These are phyloP conservation scores for Leucania comma DNA, from an alignment of 2,888 invertebrate species.

Conservation along the genomic window DNA sequence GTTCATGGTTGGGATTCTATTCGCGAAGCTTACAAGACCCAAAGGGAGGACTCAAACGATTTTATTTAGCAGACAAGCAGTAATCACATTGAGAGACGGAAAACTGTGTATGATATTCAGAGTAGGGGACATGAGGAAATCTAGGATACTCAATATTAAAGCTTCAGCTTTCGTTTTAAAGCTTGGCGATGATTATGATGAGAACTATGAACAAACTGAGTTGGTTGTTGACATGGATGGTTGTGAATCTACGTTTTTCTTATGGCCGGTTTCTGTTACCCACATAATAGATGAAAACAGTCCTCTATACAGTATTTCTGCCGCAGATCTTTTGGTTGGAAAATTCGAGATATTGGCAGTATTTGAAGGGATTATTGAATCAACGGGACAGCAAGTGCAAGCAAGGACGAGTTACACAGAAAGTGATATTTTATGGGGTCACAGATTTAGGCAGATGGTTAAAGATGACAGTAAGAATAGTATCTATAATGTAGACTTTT, in stretches of 20 bases:
- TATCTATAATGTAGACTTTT: slow-evolving; percentile 96
- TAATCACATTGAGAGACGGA: slow-evolving; percentile 96
- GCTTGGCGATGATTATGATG: slow-evolving; percentile 95
- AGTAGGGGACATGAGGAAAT: slow-evolving; percentile 98
- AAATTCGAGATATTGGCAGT: slow-evolving; percentile 97
- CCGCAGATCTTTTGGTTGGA: slow-evolving; percentile 96
- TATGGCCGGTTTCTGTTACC: slow-evolving; percentile 98
- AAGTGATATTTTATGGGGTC: slow-evolving; percentile 96
- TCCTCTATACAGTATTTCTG: slow-evolving; percentile 97
- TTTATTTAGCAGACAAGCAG: slow-evolving; percentile 97
- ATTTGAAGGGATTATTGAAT: slow-evolving; percentile 97
- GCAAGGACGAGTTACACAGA: slow-evolving; percentile 95
- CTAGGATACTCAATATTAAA: slow-evolving; percentile 98
- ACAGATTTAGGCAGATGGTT: slow-evolving; percentile 95
- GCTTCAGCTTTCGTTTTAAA: slow-evolving; percentile 96
- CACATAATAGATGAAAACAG: slow-evolving; percentile 96
- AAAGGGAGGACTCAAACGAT: slow-evolving; percentile 98
- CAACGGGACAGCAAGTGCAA: slow-evolving; percentile 96
- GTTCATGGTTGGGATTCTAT: slow-evolving; percentile 96
- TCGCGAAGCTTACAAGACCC: slow-evolving; percentile 98
- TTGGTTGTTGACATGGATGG: slow-evolving; percentile 94
- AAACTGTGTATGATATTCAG: slow-evolving; percentile 96
- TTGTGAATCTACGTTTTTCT: slow-evolving; percentile 97
- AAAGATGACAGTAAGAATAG: slow-evolving; percentile 93
- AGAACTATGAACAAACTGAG: slow-evolving; percentile 96